phyloP scores from a whole-genome alignment of 1,140 invertebrate species.

The Odontomachus brunneus region DNA sequence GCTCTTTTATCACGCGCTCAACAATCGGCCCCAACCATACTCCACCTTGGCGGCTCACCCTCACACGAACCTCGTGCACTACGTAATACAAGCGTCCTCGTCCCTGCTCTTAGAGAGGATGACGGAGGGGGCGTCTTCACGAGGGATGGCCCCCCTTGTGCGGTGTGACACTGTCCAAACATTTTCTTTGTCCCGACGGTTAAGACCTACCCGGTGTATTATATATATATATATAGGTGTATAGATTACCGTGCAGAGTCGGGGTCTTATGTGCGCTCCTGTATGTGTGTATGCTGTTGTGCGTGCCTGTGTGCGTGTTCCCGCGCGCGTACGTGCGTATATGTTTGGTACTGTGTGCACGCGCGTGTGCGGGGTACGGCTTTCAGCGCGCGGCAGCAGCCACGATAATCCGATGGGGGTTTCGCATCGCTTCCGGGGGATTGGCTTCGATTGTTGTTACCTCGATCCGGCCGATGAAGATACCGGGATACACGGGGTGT shows the following conservation, averaged over 20 bases:
- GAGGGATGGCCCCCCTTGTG: slow-evolving; percentile 75
- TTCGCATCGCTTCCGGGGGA: slow-evolving; percentile 80
- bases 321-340: not conserved
- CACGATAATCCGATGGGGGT: slow-evolving; percentile 82
- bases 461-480: slow-evolving; percentile 75
- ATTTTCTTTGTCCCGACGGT: slow-evolving; percentile 85
- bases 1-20: slow-evolving; percentile 74
- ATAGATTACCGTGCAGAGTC: slow-evolving; percentile 80
- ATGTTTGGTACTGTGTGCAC: not conserved
- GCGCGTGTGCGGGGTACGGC: slow-evolving; percentile 69
- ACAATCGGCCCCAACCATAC: slow-evolving; percentile 56
- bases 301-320: not conserved
- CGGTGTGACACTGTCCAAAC: slow-evolving; percentile 85
- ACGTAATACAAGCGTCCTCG: slow-evolving; percentile 51
- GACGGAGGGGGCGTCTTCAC: slow-evolving; percentile 60
- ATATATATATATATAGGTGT: slow-evolving; percentile 54
- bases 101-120: not conserved
- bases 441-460: slow-evolving; percentile 74
- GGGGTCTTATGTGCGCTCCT: slow-evolving; percentile 34
- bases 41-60: slow-evolving; percentile 35
- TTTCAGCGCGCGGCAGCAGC: slow-evolving; percentile 75
- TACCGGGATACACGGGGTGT: slow-evolving; percentile 68
- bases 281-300: not conserved
- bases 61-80: slow-evolving; percentile 25
- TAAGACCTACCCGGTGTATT: slow-evolving; percentile 80